Conservation (phyloP, 2,888 invertebrate species). For the Drosophila neotestacea region DNA sequence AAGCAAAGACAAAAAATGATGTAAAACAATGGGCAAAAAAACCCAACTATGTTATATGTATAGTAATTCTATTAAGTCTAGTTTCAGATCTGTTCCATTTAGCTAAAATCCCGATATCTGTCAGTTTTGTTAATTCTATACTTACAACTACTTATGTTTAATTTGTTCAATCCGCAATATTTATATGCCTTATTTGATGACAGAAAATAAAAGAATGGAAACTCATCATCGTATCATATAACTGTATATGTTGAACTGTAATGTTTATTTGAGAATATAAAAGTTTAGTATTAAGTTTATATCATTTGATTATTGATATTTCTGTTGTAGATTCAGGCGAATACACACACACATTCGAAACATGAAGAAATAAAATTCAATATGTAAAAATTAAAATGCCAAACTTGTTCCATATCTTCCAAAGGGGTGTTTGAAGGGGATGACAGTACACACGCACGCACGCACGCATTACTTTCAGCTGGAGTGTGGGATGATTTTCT, state of each 20-base stretch:
- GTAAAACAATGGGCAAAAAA: conserved; percentile 17
- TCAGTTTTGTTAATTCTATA: conserved; percentile 45
- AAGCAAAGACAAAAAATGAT: conserved; percentile 55
- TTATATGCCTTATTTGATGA: conserved; percentile 63
- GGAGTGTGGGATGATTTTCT: not conserved
- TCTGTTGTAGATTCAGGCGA: conserved; percentile 62
- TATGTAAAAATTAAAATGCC: conserved; percentile 64
- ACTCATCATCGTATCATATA: conserved; percentile 14
- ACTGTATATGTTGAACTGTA: conserved; percentile 43
- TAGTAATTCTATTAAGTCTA: conserved; percentile 34
- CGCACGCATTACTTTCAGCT: not conserved
- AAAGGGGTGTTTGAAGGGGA: conserved; percentile 12
- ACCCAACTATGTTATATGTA: conserved; percentile 67
- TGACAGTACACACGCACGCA: conserved; percentile 1
- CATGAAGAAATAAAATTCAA: conserved; percentile 68
- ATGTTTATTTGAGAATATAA: conserved; percentile 29
- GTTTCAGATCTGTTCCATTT: conserved; percentile 43
- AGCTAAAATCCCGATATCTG: conserved; percentile 40
- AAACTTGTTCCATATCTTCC: conserved; percentile 32
- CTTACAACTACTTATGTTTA: not conserved
- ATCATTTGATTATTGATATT: conserved; percentile 67
- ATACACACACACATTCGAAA: conserved; percentile 33
- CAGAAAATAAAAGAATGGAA: conserved; percentile 7
- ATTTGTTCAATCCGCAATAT: conserved; percentile 56
- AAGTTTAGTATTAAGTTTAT: conserved; percentile 65